Evolutionary conservation across 2,888 invertebrate species (phyloP).

Genomic region (Xestobium rufovillosum): DNA sequence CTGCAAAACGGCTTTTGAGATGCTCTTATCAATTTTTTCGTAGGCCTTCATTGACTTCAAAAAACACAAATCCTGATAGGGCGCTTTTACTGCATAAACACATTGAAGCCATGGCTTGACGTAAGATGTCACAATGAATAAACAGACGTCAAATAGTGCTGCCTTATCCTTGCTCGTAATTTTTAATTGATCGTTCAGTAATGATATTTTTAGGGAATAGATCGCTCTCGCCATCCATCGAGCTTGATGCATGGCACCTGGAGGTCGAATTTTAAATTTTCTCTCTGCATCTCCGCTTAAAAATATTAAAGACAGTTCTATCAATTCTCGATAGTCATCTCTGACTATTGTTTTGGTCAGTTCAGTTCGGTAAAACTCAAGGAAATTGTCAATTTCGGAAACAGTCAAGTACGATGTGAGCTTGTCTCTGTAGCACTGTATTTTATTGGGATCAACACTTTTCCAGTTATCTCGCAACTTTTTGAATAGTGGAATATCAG

Average conservation of each 20-base stretch:
- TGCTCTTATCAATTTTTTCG: constrained; percentile 17
- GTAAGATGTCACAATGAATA: constrained; percentile 22
- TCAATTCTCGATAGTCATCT: constrained; percentile 24
- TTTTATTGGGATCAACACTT: constrained; percentile 12
- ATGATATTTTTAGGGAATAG: constrained; percentile 21
- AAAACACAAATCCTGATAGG: constrained; percentile 19
- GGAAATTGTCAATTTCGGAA: constrained; percentile 16
- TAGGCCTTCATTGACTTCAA: constrained; percentile 16
- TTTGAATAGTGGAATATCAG: constrained; percentile 23
- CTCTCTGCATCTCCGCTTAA: constrained; percentile 18
- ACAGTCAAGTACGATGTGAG: too few relatives aligned
- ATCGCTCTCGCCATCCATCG: constrained; percentile 28
- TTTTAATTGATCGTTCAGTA: constrained; percentile 14
- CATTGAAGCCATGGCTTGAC: constrained; percentile 25
- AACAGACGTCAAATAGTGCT: constrained; percentile 17
- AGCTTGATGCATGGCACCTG: constrained; percentile 29
- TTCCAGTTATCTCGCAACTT: constrained; percentile 17
- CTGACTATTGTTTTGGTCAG: constrained; percentile 20
- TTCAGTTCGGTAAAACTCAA: constrained; percentile 15
- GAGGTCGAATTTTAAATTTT: constrained; percentile 21
- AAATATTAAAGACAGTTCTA: constrained; percentile 20
- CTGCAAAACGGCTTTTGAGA: constrained; percentile 20
- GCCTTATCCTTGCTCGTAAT: constrained; percentile 12
- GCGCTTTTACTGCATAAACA: constrained; percentile 22
- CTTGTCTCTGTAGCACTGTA: too few relatives aligned